Evolutionary conservation across 2,113 vertebrate genomes (phyloP), one percentile per base, ranked within the genome.

Genomic region (Lathamus discolor): DNA sequence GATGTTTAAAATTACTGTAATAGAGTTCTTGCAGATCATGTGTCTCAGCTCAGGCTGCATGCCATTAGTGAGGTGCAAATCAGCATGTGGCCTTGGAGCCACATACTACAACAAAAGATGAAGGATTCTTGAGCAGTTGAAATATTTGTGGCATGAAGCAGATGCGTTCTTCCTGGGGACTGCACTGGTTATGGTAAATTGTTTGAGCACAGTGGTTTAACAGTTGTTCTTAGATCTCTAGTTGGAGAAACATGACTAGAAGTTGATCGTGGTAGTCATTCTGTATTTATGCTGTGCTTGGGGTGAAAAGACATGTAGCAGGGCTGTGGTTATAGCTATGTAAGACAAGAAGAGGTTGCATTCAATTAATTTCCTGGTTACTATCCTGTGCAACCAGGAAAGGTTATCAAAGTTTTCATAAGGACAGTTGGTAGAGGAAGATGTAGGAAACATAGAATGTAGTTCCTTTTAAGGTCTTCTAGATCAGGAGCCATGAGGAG

Each of bases 111-210:
- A 13, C 0, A 3, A 68, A 41, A 66, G 27, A 12, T 49, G 51
- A 78, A 63, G 59, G 77, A 52, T 46, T 43, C 43, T 55, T 46
- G 25, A 48, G 35, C 15, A 41, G 33, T 24, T 88, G 69, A 67
- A 86, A 11, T 31, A 43, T 9, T 35, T 64, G 41, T 80, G 51
- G 5, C 11, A 4, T 19, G 37, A 54, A 86, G 49, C 41, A 83
- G n/a, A 29, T 59, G 29, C 5, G 3, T n/a, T 79, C 11, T 33
- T 86, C 27, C 10, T n/a, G 63, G 54, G 31, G 33, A 25, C 29
- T 63, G 11, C 31, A 4, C 49, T 63, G 41, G 17, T 43, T 55
- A 10, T 0, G 0, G 0, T 23, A 59, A 35, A 27, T 28, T 41
- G 41, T 24, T 46, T 19, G 12, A 59, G 37, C 14, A 6, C 3